Conservation (phyloP, 2,888 invertebrate genomes). For the Cynaeus angustus region DNA sequence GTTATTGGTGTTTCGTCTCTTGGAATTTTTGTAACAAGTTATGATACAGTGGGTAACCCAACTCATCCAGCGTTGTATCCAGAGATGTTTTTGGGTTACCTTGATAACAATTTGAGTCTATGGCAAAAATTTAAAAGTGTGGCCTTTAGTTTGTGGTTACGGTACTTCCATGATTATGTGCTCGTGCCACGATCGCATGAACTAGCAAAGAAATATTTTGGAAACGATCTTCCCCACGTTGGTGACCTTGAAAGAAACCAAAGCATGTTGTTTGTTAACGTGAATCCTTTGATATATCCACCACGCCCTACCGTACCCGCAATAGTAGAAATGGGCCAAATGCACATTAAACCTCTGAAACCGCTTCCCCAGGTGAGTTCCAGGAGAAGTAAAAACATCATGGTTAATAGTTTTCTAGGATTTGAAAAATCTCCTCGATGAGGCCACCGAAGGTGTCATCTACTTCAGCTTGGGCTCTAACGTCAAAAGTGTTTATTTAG, state of each 20-base stretch:
- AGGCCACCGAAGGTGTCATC: conserved; percentile 62
- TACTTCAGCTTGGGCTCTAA: conserved; percentile 68
- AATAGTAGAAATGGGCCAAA: conserved; percentile 62
- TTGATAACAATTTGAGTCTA: conserved; percentile 19
- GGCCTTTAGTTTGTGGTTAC: conserved; percentile 25
- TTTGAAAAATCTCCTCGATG: conserved; percentile 61
- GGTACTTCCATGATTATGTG: conserved; percentile 49
- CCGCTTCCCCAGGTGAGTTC: conserved; percentile 62
- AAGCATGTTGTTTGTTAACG: conserved; percentile 64
- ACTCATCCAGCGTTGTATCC: conserved; percentile 50
- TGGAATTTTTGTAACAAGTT: conserved; percentile 15
- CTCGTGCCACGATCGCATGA: conserved; percentile 58
- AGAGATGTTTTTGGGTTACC: conserved; percentile 33
- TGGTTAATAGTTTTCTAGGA: conserved; percentile 56
- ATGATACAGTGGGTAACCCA: conserved; percentile 50
- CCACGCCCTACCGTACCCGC: conserved; percentile 65
- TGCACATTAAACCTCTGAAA: conserved; percentile 62
- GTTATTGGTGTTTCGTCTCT: conserved; percentile 49
- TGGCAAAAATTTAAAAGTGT: conserved; percentile 50
- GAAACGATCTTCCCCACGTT: conserved; percentile 63
- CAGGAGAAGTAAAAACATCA: not conserved
- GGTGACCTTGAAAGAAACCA: conserved; percentile 64
- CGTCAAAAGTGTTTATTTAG: conserved; percentile 50
- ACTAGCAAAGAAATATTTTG: conserved; percentile 64
- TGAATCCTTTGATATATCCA: conserved; percentile 64